Evolutionary conservation across 2,888 invertebrate genomes (phyloP).

Genomic region (Protonemura montana): DNA sequence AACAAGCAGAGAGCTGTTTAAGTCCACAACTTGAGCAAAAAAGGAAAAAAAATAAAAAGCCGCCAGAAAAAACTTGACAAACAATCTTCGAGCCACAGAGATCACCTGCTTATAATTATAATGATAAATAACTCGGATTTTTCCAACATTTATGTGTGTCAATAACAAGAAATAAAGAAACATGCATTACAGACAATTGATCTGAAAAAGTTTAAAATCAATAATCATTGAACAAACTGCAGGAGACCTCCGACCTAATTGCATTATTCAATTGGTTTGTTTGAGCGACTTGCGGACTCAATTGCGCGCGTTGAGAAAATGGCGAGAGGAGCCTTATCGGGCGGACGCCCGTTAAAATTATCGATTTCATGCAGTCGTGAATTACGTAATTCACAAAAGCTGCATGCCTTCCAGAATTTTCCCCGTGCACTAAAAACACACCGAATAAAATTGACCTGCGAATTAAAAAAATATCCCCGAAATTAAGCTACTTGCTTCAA

Average conservation of each 20-base stretch:
- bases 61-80: neutral
- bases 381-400: neutral
- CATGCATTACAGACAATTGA: neutral
- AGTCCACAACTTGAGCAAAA: neutral
- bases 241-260: slow-evolving; percentile 14
- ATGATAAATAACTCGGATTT: slow-evolving; percentile 9
- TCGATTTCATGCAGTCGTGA: neutral
- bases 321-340: neutral
- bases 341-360: neutral
- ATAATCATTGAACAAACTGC: slow-evolving; percentile 8
- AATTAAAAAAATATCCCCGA: too few relatives aligned
- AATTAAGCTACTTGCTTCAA: too few relatives aligned
- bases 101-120: neutral
- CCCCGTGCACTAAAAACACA: neutral
- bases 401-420: neutral
- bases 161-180: neutral
- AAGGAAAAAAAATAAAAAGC: too few relatives aligned
- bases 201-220: slow-evolving; percentile 9
- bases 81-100: neutral
- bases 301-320: neutral
- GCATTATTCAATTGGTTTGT: slow-evolving; percentile 17
- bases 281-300: neutral
- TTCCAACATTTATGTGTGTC: slow-evolving; percentile 18
- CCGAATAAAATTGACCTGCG: too few relatives aligned
- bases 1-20: neutral